Base-by-base conservation (phyloP, 2,888 invertebrate species). In the Taphrorychus bicolor region DNA sequence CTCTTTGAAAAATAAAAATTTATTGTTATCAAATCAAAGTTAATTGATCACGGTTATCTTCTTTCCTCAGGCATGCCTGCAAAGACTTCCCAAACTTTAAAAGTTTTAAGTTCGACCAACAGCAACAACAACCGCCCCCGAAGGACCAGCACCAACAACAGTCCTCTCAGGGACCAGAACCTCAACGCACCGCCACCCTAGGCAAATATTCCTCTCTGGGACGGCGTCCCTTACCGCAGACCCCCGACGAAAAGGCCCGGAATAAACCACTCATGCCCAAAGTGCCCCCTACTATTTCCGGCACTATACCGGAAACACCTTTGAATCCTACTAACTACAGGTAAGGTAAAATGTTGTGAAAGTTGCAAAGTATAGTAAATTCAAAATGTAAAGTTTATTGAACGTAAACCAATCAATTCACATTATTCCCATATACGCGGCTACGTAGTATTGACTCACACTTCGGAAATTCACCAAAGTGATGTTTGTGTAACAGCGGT, bases 91-190 rank as follows among this genome's bases (percentile, higher is more conserved):
- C 83, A 82, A 83, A 82, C 79, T 82, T 83, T 72, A 82, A 81
- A 80, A 80, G 82, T 77, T 81, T 82, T 78, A 82, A 82, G 80
- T 82, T 82, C 70, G 84, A 85, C 85, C 85, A 85, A 85, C 86
- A 83, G 79, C 86, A 83, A 79, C 82, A 61, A 42, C 78, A 56
- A 22, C 72, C 76, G 61, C 81, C 74, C 59, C 75, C 87, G 83
- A 79, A 57, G 16, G 41, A 64, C 16, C 53, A 62, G 18, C n/a
- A 64, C 16, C 57, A 87, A 24, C 88, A 81, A 70, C 80, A 80
- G 65, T 72, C 69, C 16, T 62, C 64, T n/a, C 70, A 73, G 18
- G 65, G 62, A 14, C 64, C 63, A 24, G 74, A 73, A 18, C 53
- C 70, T 17, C 74, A 77, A 62, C 78, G 82, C 62, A 82, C 82